Base-by-base conservation (phyloP, 2,888 invertebrate genomes). In the Rhingia campestris region DNA sequence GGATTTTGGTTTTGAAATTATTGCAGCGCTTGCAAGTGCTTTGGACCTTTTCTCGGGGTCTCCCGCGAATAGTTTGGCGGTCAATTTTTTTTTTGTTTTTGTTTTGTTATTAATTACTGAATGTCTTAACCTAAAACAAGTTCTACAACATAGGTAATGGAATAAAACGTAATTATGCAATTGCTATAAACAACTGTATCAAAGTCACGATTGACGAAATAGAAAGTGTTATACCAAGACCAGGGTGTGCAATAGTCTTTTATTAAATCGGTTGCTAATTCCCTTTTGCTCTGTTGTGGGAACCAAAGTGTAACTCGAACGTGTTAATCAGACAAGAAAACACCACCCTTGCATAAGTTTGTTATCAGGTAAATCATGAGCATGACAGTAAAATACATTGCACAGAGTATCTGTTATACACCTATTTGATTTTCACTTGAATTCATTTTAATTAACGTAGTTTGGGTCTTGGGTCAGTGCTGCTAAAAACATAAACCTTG, bases 41-140 rank as follows among this genome's bases (percentile, higher is more conserved):
- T 49, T 80, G 64, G 80, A 77, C 80, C 64, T 74, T 63, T 45
- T 80, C 43, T 84, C 74, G 59, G 74, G 74, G 80, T 75, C 84
- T 82, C 43, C 51, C 61, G 54, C 54, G 53, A 77, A 73, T 32
- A 30, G 12, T 79, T 82, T 82, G 51, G 82, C 82, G 82, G 82
- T 79, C 82, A 82, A 82, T 51, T 73, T 58, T 66, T 61, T 72
- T 58, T 41, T 35, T 49, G 4, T 41, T 39, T 32, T 51, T 58
- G 14, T 47, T 32, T 14, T 22, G 22, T 22, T 22, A 22, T 22
- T 22, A 22, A 22, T 22, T 22, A 22, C 22, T 22, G 22, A 2
- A 22, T 22, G 22, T 22, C 22, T 53, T 41, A 61, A 7, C 33
- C n/a, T 14, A n/a, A 59, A 56, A 63, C 30, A 47, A 64, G 43